These are phyloP conservation scores for Pedionomus torquatus DNA, from an alignment of 2,113 vertebrate species.

Conservation along the genomic window DNA sequence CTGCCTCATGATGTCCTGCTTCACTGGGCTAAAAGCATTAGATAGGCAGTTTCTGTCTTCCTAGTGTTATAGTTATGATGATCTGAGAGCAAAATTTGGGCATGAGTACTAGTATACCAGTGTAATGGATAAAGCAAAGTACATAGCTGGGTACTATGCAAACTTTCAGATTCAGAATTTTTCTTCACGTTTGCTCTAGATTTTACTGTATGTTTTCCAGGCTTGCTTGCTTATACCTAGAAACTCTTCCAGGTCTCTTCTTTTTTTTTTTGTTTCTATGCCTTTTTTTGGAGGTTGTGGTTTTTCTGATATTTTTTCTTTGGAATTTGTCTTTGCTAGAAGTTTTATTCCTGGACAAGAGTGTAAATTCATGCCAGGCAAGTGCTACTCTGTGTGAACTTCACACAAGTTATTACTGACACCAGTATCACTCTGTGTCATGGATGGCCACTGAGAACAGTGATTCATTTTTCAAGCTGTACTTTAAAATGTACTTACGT, in stretches of 20 bases:
- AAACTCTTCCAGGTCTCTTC: not conserved
- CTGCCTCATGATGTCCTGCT: fast-evolving
- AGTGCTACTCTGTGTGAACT: not conserved
- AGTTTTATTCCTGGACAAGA: not conserved
- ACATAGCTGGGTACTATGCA: fast-evolving
- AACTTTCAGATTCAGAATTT: not conserved
- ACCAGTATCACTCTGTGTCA: not conserved
- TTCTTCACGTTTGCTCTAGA: not conserved
- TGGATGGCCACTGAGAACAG: too few species aligned
- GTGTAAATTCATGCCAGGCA: not conserved
- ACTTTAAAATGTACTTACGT: not conserved
- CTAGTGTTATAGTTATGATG: not conserved
- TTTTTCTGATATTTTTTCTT: not conserved
- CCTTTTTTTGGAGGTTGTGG: fast-evolving
- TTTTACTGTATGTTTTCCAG: not conserved
- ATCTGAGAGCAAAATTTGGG: not conserved
- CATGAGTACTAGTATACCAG: not conserved
- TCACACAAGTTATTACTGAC: not conserved
- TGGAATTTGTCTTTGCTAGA: not conserved
- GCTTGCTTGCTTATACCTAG: not conserved
- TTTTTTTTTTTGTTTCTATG: not conserved
- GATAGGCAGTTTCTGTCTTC: not conserved
- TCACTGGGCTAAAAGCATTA: not conserved
- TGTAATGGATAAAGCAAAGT: not conserved
- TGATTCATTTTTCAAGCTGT: constrained; percentile 17